These are phyloP conservation scores for Tragelaphus strepsiceros DNA, from an alignment of 2,113 vertebrate genomes.

Conservation along the genomic window DNA sequence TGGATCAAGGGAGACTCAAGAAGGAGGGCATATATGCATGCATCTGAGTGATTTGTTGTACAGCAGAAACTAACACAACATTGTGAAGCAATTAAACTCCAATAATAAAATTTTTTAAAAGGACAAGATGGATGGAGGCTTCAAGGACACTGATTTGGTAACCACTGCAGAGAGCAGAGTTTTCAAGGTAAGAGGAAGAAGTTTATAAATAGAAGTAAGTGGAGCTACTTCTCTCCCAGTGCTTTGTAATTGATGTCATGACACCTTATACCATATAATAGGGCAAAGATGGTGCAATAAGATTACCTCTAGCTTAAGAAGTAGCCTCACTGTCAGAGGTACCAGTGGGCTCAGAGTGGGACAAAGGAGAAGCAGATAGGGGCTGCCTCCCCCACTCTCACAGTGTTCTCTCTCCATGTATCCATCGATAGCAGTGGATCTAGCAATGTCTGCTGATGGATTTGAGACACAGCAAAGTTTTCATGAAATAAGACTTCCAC, in stretches of 20 bases:
- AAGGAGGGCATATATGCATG: not conserved
- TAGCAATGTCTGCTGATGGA: not conserved
- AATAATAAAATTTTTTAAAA: not conserved
- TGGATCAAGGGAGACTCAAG: not conserved
- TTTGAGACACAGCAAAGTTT: not conserved
- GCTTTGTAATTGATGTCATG: not conserved
- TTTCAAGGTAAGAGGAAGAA: not conserved
- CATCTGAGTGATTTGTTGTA: not conserved
- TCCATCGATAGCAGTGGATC: not conserved
- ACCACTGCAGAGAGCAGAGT: not conserved
- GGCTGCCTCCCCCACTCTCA: not conserved
- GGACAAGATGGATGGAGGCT: not conserved
- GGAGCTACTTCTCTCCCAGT: not conserved
- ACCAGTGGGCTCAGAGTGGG: too few species aligned
- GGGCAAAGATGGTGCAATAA: not conserved
- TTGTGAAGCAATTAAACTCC: not conserved
- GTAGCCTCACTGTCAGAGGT: not conserved
- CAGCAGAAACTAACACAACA: not conserved
- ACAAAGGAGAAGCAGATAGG: not conserved
- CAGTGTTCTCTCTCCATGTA: rapidly evolving
- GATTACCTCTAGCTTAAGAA: not conserved
- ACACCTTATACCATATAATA: not conserved
- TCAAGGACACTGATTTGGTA: not conserved
- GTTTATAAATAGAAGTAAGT: not conserved
- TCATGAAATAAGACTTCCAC: not conserved